A percentile compares a stretch with the other conserved stretches of the same genome.
Conservation (phyloP, 2,113 vertebrate species). For the Nicator chloris region DNA sequence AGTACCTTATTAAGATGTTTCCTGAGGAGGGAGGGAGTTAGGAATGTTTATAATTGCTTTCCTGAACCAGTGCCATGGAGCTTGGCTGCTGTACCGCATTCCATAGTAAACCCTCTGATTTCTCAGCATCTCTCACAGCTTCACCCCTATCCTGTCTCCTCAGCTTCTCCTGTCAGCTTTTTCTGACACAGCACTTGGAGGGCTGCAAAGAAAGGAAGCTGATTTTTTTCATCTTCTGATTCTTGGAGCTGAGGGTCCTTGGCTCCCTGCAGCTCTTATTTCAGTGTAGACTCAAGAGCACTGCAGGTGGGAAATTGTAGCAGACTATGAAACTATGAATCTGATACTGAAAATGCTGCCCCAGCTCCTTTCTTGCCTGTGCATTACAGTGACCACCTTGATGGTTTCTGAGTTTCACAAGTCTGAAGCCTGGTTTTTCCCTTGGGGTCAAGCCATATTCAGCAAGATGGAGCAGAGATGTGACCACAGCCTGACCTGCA, state of each 20-base stretch:
- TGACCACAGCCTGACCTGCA: not conserved
- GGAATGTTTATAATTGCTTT: constrained; percentile 36
- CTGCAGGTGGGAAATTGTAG: not conserved
- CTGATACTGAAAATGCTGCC: not conserved
- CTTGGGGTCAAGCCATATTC: not conserved
- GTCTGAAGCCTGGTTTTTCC: not conserved
- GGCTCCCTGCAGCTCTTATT: not conserved
- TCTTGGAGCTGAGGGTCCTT: not conserved
- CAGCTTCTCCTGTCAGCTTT: not conserved
- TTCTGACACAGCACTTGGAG: not conserved
- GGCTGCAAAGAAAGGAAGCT: not conserved
- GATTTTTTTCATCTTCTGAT: not conserved
- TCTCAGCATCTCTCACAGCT: not conserved
- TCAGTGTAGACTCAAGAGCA: not conserved
- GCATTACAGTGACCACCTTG: not conserved
- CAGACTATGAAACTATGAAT: not conserved
- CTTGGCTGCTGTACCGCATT: constrained; percentile 17
- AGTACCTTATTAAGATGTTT: not conserved
- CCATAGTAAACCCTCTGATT: not conserved
- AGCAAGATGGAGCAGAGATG: not conserved
- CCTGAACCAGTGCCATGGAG: constrained; percentile 6
- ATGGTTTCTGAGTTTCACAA: not conserved
- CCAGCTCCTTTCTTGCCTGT: not conserved
- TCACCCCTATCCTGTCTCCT: not conserved
- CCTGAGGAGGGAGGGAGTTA: not conserved